These are phyloP conservation scores for Asbolus verrucosus DNA, from an alignment of 1,140 invertebrate genomes.

Conservation along the genomic window DNA sequence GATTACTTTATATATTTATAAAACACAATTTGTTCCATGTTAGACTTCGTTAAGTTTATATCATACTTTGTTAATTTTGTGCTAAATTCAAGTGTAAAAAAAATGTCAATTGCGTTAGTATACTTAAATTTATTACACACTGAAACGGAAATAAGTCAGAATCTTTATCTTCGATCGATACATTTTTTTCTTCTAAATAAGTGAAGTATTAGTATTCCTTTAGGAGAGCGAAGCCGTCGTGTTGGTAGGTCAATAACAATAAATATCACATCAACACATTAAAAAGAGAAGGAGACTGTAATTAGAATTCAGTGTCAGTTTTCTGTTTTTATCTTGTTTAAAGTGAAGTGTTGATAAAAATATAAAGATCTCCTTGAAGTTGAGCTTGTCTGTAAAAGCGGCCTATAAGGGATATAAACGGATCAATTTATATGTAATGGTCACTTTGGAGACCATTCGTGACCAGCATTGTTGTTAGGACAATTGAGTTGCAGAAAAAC, in stretches of 20 bases:
- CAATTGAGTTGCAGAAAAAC: constrained; percentile 22
- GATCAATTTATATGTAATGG: constrained; percentile 58
- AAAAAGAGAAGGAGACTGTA: constrained; percentile 19
- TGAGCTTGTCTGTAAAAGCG: constrained; percentile 48
- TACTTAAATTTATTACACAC: no score
- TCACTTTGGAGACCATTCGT: constrained; percentile 53
- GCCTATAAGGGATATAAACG: constrained; percentile 51
- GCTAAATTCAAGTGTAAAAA: not conserved
- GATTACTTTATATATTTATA: no score
- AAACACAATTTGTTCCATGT: no score
- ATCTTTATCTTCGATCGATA: constrained; percentile 22
- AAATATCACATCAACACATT: constrained; percentile 37
- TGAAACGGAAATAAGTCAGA: no score
- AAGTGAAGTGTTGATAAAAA: constrained; percentile 47
- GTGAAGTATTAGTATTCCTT: constrained; percentile 37
- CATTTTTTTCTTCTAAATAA: constrained; percentile 29
- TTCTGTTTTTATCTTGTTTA: constrained; percentile 48
- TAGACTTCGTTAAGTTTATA: no score
- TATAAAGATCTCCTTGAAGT: constrained; percentile 47
- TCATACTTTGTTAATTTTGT: not conserved
- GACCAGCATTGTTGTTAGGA: constrained; percentile 48
- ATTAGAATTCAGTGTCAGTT: constrained; percentile 45
- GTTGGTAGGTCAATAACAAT: constrained; percentile 39
- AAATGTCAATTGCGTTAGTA: no score
- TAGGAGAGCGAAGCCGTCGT: constrained; percentile 6